Percentiles rank a stretch among this genome's conserved stretches.
These are phyloP conservation scores for Momotus momota DNA, from an alignment of 2,797 vertebrate species.

Conservation along the genomic window DNA sequence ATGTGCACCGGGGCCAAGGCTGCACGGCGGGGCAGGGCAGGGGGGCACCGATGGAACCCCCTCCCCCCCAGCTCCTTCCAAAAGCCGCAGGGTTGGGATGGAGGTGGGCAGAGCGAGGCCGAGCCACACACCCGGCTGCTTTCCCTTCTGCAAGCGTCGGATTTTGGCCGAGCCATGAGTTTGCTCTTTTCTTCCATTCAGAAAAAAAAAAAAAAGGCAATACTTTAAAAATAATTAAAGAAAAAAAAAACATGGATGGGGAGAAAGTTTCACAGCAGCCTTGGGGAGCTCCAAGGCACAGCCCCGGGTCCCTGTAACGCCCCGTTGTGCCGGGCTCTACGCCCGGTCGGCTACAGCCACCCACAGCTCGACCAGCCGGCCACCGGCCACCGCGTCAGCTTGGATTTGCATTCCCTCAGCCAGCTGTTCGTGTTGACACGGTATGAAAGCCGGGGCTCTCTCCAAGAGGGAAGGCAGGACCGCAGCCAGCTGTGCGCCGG, in stretches of 20 bases:
- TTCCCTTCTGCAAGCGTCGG: fast-evolving
- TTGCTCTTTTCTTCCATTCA: not conserved
- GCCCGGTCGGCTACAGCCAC: not conserved
- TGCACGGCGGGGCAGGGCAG: not conserved
- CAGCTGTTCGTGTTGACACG: not conserved
- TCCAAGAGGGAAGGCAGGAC: not conserved
- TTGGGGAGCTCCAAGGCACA: too few relatives aligned
- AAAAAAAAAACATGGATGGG: fast-evolving
- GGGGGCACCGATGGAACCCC: not conserved
- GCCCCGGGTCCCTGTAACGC: not conserved
- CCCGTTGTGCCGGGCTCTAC: fast-evolving
- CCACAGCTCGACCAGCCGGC: not conserved
- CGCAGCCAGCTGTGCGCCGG: not conserved
- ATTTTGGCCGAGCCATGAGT: fast-evolving
- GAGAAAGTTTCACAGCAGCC: not conserved
- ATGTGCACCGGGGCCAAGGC: not conserved
- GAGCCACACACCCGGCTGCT: fast-evolving
- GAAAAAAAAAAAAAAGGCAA: not conserved
- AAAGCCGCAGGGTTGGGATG: fast-evolving
- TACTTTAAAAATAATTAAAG: too few relatives aligned
- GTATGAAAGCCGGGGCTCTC: not conserved
- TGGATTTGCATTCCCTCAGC: not conserved
- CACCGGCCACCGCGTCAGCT: not conserved
- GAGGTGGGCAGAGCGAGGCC: not conserved
- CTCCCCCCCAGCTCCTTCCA: not conserved